phyloP scores from a whole-genome alignment of 1,140 invertebrate genomes.

The Stratiolaelaps scimitus region DNA sequence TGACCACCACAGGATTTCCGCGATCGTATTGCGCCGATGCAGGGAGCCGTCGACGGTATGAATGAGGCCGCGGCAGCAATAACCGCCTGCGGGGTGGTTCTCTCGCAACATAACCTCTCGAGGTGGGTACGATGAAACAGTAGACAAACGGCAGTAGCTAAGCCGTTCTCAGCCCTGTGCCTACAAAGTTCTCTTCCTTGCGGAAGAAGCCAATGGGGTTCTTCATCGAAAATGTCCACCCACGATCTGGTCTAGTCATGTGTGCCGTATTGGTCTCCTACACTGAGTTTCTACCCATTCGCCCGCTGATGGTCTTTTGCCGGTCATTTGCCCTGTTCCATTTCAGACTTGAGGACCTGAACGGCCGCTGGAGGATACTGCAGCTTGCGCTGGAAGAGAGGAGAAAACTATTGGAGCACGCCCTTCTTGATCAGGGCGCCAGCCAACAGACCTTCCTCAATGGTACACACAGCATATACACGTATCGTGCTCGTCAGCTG shows the following conservation, averaged over 20 bases:
- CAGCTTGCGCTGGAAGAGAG: slow-evolving; percentile 61
- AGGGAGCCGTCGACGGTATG: slow-evolving; percentile 58
- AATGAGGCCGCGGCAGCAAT: slow-evolving; percentile 61
- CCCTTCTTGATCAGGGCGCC: slow-evolving; percentile 43
- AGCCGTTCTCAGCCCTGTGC: too few relatives aligned
- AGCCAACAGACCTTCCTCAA: slow-evolving; percentile 45
- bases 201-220: too few relatives aligned
- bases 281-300: background rate
- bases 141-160: slow-evolving; percentile 28
- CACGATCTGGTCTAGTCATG: too few relatives aligned
- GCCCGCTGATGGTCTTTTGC: slow-evolving; percentile 31
- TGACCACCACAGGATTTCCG: slow-evolving; percentile 55
- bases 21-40: slow-evolving; percentile 58
- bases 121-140: background rate
- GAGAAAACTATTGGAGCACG: slow-evolving; percentile 52
- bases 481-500: too few relatives aligned
- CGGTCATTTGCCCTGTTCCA: slow-evolving; percentile 1
- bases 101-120: slow-evolving; percentile 44
- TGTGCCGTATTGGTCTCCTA: background rate
- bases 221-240: too few relatives aligned
- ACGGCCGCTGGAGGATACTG: slow-evolving; percentile 63
- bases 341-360: slow-evolving; percentile 62
- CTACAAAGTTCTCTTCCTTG: too few relatives aligned
- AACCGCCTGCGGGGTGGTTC: slow-evolving; percentile 44
- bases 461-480: slow-evolving; percentile 37